Conservation (phyloP, 1,140 invertebrate genomes). For the Pseudoatta argentina region DNA sequence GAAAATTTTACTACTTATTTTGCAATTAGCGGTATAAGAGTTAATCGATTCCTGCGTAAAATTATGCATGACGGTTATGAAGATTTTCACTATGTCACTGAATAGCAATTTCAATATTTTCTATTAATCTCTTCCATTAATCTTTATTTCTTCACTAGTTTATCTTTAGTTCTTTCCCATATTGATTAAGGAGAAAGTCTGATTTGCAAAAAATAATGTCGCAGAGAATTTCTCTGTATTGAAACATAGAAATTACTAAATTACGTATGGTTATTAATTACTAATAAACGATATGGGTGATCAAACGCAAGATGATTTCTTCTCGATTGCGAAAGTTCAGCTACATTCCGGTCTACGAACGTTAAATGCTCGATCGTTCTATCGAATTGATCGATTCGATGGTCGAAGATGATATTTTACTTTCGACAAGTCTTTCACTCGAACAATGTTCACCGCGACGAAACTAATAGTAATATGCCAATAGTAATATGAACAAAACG, state of each 20-base stretch:
- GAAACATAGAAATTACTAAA: slow-evolving; percentile 15
- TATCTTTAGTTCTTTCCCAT: background rate
- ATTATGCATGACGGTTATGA: slow-evolving; percentile 44
- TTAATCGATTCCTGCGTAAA: background rate
- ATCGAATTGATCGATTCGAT: slow-evolving; percentile 53
- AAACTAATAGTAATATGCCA: background rate
- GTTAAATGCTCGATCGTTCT: slow-evolving; percentile 37
- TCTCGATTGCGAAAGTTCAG: slow-evolving; percentile 61
- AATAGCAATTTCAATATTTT: slow-evolving; percentile 9
- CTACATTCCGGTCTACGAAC: background rate
- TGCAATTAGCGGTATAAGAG: background rate
- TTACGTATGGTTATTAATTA: slow-evolving; percentile 35
- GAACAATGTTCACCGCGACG: slow-evolving; percentile 15
- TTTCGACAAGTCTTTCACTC: slow-evolving; percentile 66
- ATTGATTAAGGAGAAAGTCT: slow-evolving; percentile 46
- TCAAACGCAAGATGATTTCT: background rate
- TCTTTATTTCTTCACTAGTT: background rate
- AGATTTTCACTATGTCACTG: slow-evolving; percentile 64
- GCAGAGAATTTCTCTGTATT: slow-evolving; percentile 30
- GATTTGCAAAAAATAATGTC: slow-evolving; percentile 17
- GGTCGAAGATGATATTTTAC: slow-evolving; percentile 48
- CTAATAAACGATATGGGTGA: background rate
- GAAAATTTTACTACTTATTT: background rate
- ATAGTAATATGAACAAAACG: background rate
- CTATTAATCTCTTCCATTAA: slow-evolving; percentile 20